phyloP scores from a whole-genome alignment of 2,888 invertebrate genomes.

The Tachystola acroxantha region DNA sequence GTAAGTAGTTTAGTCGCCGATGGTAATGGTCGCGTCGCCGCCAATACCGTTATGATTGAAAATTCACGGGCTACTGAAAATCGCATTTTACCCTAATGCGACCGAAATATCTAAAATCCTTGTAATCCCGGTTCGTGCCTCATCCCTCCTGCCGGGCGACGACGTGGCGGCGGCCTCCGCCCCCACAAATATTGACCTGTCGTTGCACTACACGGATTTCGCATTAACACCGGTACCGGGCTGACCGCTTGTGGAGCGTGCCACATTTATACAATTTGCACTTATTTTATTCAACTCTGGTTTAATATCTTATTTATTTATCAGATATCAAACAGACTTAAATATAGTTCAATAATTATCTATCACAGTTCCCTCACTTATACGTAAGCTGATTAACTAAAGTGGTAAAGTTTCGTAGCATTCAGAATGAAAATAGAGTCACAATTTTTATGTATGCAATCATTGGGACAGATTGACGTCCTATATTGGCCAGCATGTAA shows the following conservation, averaged over 20 bases:
- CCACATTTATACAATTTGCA: constrained; percentile 41
- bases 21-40: too few species aligned
- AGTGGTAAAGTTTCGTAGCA: constrained; percentile 22
- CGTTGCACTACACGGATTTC: constrained; percentile 48
- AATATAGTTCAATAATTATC: too few species aligned
- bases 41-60: too few species aligned
- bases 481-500: too few species aligned
- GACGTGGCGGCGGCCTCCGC: constrained; percentile 22
- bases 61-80: too few species aligned
- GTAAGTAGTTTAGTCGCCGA: too few species aligned
- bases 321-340: too few species aligned
- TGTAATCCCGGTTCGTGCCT: background rate
- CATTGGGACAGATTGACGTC: too few species aligned
- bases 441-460: too few species aligned
- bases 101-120: background rate
- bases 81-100: background rate
- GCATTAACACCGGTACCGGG: constrained; percentile 56
- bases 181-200: constrained; percentile 50
- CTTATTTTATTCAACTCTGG: constrained; percentile 25
- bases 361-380: constrained; percentile 16
- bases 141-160: constrained; percentile 1
- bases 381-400: constrained; percentile 20
- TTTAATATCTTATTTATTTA: too few species aligned
- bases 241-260: constrained; percentile 31
- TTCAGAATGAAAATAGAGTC: too few species aligned